Base-by-base conservation (phyloP, 2,888 invertebrate species). In the Gryllus longicercus region DNA sequence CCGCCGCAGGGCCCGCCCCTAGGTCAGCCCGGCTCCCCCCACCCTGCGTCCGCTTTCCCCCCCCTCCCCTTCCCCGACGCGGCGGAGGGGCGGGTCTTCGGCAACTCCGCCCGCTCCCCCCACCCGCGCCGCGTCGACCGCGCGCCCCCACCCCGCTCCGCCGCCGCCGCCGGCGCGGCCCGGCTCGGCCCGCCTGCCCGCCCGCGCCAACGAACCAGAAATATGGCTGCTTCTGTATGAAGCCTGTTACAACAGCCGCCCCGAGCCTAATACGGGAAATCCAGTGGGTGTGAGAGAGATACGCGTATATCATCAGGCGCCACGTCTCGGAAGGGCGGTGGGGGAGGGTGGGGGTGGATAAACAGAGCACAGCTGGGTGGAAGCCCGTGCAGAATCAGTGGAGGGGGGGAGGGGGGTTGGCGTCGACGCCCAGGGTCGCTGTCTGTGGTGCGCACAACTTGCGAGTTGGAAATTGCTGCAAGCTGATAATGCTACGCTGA, bases 161-260 rank as follows among this genome's bases (percentile, higher is more conserved):
- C 51, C 74, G 76, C 77, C 49, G 16, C 25, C 49, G 21, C 63
- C 51, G 38, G n/a, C 21, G 8, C 21, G 16, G 8, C 21, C 77
- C 77, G 16, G n/a, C 76, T 3, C 23, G 38, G 18, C 76, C 51
- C 4, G n/a, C 16, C 8, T 16, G 63, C 14, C 63, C 12, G 16
- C 16, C 49, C 21, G 75, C 77, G 75, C 80, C 78, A 76, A 77
- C 78, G 78, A 78, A 80, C 78, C 80, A 80, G 79, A 79, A 82
- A 80, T 82, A 82, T 82, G 82, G 82, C 82, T 82, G 82, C 82
- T 78, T 25, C 63, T 74, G 74, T 78, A 63, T 63, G 63, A 63
- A n/a, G 63, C 63, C 63, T 63, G 63, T 63, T 63, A 63, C 63
- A 63, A 63, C 63, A 63, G 63, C 63, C 63, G 4, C n/a, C 63